phyloP scores from a whole-genome alignment of 2,888 invertebrate species.

The Micoletzkya japonica region DNA sequence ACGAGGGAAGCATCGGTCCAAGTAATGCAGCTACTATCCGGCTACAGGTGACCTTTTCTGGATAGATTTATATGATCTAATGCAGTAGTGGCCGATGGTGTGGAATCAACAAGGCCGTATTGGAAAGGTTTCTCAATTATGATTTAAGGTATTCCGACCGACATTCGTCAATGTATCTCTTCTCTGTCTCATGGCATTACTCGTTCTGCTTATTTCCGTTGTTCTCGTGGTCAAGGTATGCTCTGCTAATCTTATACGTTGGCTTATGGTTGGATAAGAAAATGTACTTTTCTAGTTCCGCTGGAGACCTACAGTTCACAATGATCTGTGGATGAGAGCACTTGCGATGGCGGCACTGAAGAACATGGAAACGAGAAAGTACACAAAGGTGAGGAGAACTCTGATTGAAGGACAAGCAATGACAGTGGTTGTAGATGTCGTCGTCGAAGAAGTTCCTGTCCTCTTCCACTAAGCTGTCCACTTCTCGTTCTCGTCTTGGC shows the following conservation, averaged over 20 bases:
- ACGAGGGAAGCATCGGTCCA: neutral
- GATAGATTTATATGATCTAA: neutral
- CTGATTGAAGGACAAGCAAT: neutral
- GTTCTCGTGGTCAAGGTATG: constrained; percentile 46
- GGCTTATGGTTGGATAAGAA: neutral
- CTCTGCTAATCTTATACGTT: neutral
- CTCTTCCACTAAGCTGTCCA: neutral
- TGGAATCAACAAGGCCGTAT: neutral
- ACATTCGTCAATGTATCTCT: constrained; percentile 46
- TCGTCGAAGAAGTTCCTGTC: constrained; percentile 20
- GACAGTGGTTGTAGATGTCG: neutral
- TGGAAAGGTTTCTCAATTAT: neutral
- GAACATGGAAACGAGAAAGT: constrained; percentile 50
- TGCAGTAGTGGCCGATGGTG: too few species aligned
- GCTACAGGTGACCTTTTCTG: constrained; percentile 6
- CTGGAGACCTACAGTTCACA: constrained; percentile 45
- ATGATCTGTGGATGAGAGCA: constrained; percentile 47
- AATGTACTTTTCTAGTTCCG: constrained; percentile 16
- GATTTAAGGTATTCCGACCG: constrained; percentile 45
- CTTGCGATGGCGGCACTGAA: constrained; percentile 45
- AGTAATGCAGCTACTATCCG: constrained; percentile 5
- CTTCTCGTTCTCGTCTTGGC: constrained; percentile 3
- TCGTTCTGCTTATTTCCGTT: constrained; percentile 45
- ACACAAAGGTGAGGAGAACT: constrained; percentile 33
- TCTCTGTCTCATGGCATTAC: constrained; percentile 38